Evolutionary conservation across 2,113 vertebrate genomes (phyloP), one percentile per base, ranked within the genome.

Genomic region (Ploceus nigricollis): DNA sequence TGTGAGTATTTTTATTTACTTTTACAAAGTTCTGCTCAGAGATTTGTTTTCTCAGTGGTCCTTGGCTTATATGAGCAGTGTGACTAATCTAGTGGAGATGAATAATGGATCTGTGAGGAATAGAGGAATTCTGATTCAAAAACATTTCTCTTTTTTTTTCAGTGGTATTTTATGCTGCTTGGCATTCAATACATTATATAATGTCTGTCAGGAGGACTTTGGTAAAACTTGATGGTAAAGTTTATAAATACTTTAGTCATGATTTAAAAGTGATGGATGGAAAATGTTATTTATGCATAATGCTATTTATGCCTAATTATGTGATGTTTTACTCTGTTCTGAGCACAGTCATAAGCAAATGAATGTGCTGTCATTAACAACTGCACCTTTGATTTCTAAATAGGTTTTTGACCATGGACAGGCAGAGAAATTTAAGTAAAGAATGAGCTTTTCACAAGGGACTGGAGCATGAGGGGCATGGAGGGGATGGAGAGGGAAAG

Each of bases 81-180:
- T 93, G 90, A 93, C 88, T 95, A 75, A 47, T 89, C 92, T 93
- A 77, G 87, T 88, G 81, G 57, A 81, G 87, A 82, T 93, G 97
- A 97, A 58, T 73, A 87, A 97, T 96, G 92, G 93, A 94, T 96
- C 95, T 97, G 94, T 61, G 44, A 96, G 97, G 97, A 97, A 98
- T 96, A 95, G 64, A 70, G 35, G 91, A 94, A 93, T 95, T 95
- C 94, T 83, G 65, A 96, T 95, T 61, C n/a, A 82, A 93, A 91
- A 97, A 81, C 56, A 63, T 88, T 73, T 75, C 70, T 31, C 23
- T 18, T 1, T 42, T 11, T 24, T 17, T 13, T 11, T 65, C 89
- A 65, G 47, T 87, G 90, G 91, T 66, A 13, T 90, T 96, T 92
- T 96, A 95, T 95, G 73, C 66, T 54, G 35, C 78, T 95, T 92